Conservation (phyloP, 1,140 invertebrate species). For the Grapholita molesta region DNA sequence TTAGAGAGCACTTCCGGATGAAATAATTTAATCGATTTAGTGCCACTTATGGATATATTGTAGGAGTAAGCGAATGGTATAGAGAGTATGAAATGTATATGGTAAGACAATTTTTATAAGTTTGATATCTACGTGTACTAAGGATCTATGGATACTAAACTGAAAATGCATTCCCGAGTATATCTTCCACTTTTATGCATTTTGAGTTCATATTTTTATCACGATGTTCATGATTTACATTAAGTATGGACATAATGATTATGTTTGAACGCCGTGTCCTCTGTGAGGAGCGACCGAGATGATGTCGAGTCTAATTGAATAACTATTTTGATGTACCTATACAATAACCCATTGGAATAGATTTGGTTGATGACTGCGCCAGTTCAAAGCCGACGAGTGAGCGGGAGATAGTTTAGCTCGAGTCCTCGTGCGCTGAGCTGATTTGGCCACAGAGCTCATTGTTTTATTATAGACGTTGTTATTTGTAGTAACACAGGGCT, state of each 20-base stretch:
- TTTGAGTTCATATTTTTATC: constrained; percentile 31
- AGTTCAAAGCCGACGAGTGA: neutral
- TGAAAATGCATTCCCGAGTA: constrained; percentile 58
- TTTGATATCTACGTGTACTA: constrained; percentile 46
- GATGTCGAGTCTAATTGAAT: neutral
- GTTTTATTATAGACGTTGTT: constrained; percentile 31
- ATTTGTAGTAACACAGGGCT: constrained; percentile 46
- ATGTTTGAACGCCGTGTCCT: constrained; percentile 12
- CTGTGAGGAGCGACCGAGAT: neutral
- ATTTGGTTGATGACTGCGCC: neutral
- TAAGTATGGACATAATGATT: constrained; percentile 33
- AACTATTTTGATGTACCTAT: constrained; percentile 14
- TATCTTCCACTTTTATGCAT: constrained; percentile 59
- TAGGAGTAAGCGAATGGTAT: constrained; percentile 29
- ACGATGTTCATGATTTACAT: constrained; percentile 26
- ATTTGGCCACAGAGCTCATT: constrained; percentile 25
- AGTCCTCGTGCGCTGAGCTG: neutral
- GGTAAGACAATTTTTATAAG: constrained; percentile 63
- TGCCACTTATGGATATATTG: constrained; percentile 27
- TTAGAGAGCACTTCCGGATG: constrained; percentile 24
- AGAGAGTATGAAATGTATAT: constrained; percentile 32
- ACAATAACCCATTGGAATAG: neutral
- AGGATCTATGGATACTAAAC: constrained; percentile 36
- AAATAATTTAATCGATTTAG: constrained; percentile 22
- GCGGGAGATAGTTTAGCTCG: neutral